Evolutionary conservation across 2,888 invertebrate genomes (phyloP).

Genomic region (Drosophila longiperda): DNA sequence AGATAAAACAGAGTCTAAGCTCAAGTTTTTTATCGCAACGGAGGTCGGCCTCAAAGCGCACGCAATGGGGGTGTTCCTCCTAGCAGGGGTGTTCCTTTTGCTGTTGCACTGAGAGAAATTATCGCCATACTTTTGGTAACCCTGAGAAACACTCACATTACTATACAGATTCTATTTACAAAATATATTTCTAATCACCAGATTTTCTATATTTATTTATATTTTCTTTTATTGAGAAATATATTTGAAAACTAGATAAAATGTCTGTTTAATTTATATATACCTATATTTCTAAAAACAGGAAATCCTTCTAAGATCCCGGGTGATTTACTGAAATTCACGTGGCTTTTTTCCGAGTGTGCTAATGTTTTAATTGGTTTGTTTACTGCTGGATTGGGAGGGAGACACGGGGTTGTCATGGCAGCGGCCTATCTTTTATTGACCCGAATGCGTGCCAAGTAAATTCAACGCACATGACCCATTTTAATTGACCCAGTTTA

Average conservation of each 20-base stretch:
- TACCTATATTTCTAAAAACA: not conserved
- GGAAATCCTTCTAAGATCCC: not conserved
- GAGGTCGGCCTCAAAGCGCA: constrained; percentile 30
- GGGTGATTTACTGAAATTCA: not conserved
- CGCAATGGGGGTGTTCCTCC: constrained; percentile 49
- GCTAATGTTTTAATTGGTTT: constrained; percentile 77
- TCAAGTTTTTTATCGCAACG: constrained; percentile 24
- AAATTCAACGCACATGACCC: constrained; percentile 68
- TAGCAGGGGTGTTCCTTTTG: not conserved
- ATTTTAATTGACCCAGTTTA: constrained; percentile 65
- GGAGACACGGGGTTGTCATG: constrained; percentile 52
- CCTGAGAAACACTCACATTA: no score
- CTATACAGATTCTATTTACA: no score
- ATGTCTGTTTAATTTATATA: not conserved
- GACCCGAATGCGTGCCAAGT: constrained; percentile 60
- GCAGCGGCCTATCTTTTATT: constrained; percentile 62
- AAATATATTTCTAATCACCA: no score
- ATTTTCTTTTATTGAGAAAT: not conserved
- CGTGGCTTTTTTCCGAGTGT: constrained; percentile 45
- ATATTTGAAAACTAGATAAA: not conserved
- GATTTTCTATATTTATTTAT: not conserved
- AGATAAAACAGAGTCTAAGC: constrained; percentile 20
- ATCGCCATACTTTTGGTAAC: not conserved
- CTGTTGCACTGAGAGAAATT: not conserved
- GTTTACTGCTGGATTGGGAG: constrained; percentile 51